Conservation (phyloP, 2,797 vertebrate genomes). For the Tadarida brasiliensis region DNA sequence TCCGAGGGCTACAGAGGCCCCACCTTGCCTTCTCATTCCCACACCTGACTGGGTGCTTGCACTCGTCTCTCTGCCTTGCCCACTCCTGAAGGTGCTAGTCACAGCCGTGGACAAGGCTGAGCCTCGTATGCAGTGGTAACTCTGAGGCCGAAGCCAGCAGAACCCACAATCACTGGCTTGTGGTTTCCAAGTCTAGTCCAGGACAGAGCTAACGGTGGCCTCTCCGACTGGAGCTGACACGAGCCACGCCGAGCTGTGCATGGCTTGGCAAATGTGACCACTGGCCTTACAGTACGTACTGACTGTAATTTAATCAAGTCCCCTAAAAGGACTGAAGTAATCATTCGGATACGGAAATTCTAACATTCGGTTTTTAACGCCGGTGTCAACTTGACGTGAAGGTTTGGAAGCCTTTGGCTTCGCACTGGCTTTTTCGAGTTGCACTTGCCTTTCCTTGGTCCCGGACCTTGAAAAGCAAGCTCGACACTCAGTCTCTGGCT, state of each 20-base stretch:
- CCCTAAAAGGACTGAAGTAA: not conserved
- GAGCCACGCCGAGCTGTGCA: not conserved
- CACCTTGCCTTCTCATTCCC: not conserved
- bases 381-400: not conserved
- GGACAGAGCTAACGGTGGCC: conserved; percentile 59
- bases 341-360: not conserved
- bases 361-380: conserved; percentile 4
- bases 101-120: conserved; percentile 76
- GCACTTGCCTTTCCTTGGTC: not conserved
- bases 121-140: conserved; percentile 70
- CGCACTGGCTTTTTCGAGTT: not conserved
- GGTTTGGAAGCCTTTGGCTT: not conserved
- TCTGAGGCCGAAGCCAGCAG: conserved; percentile 37
- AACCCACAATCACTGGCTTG: not conserved
- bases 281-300: not conserved
- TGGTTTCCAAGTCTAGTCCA: conserved; percentile 65
- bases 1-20: too few species aligned
- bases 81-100: conserved; percentile 32
- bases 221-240: not conserved
- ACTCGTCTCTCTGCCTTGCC: not conserved
- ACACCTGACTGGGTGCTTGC: too few species aligned
- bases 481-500: not conserved
- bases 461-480: not conserved
- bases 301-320: not conserved
- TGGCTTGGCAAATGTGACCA: not conserved